Evolutionary conservation across 2,113 vertebrate species (phyloP), one percentile per base, ranked within the genome.

Genomic region (Microtus montanus): DNA sequence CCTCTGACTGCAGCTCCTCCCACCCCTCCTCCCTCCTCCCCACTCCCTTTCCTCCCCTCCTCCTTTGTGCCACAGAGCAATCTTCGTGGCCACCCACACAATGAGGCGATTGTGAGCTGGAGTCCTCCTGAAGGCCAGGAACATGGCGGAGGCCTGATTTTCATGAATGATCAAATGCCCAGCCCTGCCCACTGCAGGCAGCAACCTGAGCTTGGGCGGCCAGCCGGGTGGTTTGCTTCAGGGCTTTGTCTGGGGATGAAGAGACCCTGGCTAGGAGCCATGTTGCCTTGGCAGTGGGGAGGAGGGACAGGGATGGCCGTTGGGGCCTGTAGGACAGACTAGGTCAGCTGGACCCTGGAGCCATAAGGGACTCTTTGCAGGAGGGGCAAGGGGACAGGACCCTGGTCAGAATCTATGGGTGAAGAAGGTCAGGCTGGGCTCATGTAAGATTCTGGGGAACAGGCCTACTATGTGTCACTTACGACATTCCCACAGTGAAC

Each of bases 101-200:
- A 96, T 91, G 92, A 83, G 68, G 52, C 20, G 2, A 93, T 95
- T 97, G 96, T 97, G 74, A 33, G 22, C 73, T 2, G 3, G 66
- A 9, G 85, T 41, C 68, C 73, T 28, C 1, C 28, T 19, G 80
- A 24, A 85, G 93, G 93, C 73, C 41, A 19, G 92, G 77, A 89
- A 82, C 90, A 94, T 74, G 94, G 96, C 3, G 11, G 90, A 93
- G 93, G 96, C 95, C 96, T 93, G 96, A 88, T 94, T 95, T 97
- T 89, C 96, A 96, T 95, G 94, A 94, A 94, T 82, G 83, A 90
- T 93, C 90, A 33, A 89, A 47, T 78, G 92, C 86, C 91, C 73
- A 2, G 92, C 94, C 66, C 7, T 92, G 90, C 54, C 88, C 75
- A 7, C 88, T 68, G 89, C 87, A 9, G 96, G 94, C 74, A 14